These are phyloP conservation scores for Calypte anna DNA, from an alignment of 2,113 vertebrate genomes.

Conservation along the genomic window DNA sequence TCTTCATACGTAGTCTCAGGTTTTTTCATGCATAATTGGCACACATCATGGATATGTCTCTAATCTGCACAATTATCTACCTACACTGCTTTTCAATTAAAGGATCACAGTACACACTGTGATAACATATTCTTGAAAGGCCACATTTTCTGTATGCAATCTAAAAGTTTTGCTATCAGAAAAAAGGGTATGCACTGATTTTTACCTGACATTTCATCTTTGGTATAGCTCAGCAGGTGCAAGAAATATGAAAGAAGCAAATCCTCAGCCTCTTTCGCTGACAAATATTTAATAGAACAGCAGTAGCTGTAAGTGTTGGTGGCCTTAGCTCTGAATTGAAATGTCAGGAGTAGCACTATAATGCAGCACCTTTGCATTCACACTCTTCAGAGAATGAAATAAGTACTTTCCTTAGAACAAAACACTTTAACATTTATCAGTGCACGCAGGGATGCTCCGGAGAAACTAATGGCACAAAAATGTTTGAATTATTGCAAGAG, in stretches of 20 bases:
- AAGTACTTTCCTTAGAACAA: slow-evolving; percentile 11
- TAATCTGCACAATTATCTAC: slow-evolving; percentile 52
- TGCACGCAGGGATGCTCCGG: background rate
- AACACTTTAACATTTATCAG: slow-evolving; percentile 42
- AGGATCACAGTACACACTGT: background rate
- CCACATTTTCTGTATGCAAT: slow-evolving; percentile 13
- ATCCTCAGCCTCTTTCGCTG: slow-evolving; percentile 29
- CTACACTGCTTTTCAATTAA: slow-evolving; percentile 54
- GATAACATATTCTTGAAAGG: slow-evolving; percentile 20
- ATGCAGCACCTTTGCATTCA: background rate
- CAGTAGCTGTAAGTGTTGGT: slow-evolving; percentile 41
- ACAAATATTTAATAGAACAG: slow-evolving; percentile 73
- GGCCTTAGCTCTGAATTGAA: slow-evolving; percentile 61
- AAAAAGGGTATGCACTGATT: slow-evolving; percentile 42
- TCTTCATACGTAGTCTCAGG: background rate
- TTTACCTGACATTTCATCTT: slow-evolving; percentile 57
- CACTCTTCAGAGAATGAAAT: slow-evolving; percentile 30
- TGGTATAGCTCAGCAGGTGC: background rate
- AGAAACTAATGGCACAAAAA: slow-evolving; percentile 3
- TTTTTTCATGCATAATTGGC: background rate
- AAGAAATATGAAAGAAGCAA: slow-evolving; percentile 31
- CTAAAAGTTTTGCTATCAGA: slow-evolving; percentile 54
- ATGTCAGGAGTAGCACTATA: slow-evolving; percentile 59
- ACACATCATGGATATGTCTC: background rate
- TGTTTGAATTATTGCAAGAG: background rate